phyloP scores from a whole-genome alignment of 2,113 vertebrate genomes.

The Limanda limanda region DNA sequence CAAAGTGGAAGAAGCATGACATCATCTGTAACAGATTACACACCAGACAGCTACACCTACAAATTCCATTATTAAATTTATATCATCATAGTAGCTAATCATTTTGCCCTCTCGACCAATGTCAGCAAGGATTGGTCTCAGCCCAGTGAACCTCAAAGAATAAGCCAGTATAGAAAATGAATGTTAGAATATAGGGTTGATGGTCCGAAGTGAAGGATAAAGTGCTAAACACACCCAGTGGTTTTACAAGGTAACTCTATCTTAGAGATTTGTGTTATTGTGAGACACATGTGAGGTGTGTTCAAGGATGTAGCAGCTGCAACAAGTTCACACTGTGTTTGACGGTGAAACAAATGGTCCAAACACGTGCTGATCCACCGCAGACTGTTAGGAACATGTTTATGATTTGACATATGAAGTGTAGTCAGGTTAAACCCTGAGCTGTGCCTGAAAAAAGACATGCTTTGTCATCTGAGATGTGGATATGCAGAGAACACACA shows the following conservation, averaged over 20 bases:
- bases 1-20: slow-evolving; percentile 26
- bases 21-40: slow-evolving; percentile 27
- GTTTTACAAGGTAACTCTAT: background rate
- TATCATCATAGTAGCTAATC: no score
- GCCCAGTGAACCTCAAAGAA: no score
- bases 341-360: background rate
- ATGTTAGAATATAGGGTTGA: background rate
- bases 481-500: no score
- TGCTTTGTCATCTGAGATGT: background rate
- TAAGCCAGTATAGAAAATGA: background rate
- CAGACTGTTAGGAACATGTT: background rate
- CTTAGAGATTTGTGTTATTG: background rate
- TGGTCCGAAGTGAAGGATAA: background rate
- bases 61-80: no score
- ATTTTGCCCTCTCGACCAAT: no score
- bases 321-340: background rate
- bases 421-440: background rate
- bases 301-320: background rate
- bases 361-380: background rate
- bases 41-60: background rate
- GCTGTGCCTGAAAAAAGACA: background rate
- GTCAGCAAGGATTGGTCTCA: no score
- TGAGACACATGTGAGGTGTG: background rate
- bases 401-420: background rate
- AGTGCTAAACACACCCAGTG: background rate